Base-by-base conservation (phyloP, 2,113 vertebrate genomes). In the Bombycilla garrulus region DNA sequence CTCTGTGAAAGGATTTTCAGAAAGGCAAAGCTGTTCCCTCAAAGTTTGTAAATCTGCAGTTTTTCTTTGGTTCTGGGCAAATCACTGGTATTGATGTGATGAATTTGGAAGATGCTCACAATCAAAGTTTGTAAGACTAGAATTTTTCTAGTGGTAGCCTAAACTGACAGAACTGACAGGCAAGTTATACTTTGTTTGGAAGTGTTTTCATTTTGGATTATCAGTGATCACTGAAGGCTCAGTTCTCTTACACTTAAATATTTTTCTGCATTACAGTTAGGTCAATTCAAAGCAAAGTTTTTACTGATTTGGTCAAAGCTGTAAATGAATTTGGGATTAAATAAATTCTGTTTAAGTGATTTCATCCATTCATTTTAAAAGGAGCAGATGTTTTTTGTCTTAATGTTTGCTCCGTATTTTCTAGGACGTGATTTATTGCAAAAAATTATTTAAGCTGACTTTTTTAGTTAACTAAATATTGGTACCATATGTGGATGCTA, bases 351-450 rank as follows among this genome's bases (percentile, higher is more conserved):
- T 94, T 94, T 66, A 94, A 95, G 91, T 94, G 66, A 82, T 94
- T 97, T 93, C 80, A 65, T 91, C 79, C 62, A 65, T 94, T 95
- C 86, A 95, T 92, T 97, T 96, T 96, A 96, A 96, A 96, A 87
- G 96, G 96, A 97, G 94, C 98, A 98, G 97, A 97, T 98, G 97
- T 93, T 98, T 98, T 98, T 97, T 97, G 91, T 97, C 95, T 97
- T 96, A 97, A 96, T 77, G 33, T 97, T 97, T 97, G 96, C 80
- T 97, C 96, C 92, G 80, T 97, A 96, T 96, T 97, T 97, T 97
- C 97, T 97, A 84, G 83, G 92, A 97, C 77, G 71, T 98, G 97
- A 98, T 97, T 98, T 98, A 98, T 96, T 97, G 91, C 97, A 96
- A 93, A 90, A 92, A 97, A 95, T 95, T 95, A 94, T 93, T 98